Evolutionary conservation across 2,888 invertebrate species (phyloP).

Genomic region (Eristalinus sepulchralis): DNA sequence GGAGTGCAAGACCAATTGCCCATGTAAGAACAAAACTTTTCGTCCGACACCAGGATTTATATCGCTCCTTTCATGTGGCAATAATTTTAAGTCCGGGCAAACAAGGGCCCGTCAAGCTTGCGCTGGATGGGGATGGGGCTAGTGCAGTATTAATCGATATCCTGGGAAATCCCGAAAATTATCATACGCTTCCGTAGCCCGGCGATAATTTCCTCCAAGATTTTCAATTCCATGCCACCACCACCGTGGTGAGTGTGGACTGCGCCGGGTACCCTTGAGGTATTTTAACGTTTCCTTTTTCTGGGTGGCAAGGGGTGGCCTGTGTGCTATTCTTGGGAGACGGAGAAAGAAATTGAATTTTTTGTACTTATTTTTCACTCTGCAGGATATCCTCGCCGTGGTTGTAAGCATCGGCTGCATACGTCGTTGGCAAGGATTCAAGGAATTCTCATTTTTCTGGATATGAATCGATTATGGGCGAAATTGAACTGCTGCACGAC

Average conservation of each 20-base stretch:
- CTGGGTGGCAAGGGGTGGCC: neutral
- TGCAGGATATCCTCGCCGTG: slow-evolving; percentile 62
- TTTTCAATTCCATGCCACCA: slow-evolving; percentile 40
- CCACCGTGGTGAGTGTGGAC: slow-evolving; percentile 2
- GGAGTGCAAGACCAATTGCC: slow-evolving; percentile 69
- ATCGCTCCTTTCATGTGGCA: slow-evolving; percentile 69
- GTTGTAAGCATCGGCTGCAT: slow-evolving; percentile 54
- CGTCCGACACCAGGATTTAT: slow-evolving; percentile 64
- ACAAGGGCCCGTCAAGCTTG: slow-evolving; percentile 39
- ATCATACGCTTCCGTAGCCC: slow-evolving; percentile 66
- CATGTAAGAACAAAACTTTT: slow-evolving; percentile 71
- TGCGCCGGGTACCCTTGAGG: slow-evolving; percentile 7
- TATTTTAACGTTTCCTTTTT: neutral
- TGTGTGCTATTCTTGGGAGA: slow-evolving; percentile 17
- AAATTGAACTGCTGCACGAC: slow-evolving; percentile 25
- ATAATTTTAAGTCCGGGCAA: slow-evolving; percentile 62
- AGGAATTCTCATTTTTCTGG: slow-evolving; percentile 68
- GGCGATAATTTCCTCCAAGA: slow-evolving; percentile 66
- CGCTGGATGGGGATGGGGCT: slow-evolving; percentile 32
- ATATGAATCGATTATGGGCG: slow-evolving; percentile 67
- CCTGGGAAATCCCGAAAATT: slow-evolving; percentile 69
- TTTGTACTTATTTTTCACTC: slow-evolving; percentile 59
- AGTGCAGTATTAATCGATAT: slow-evolving; percentile 63
- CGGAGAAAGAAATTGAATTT: slow-evolving; percentile 48
- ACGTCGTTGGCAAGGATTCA: slow-evolving; percentile 63